Percentiles rank a stretch among this genome's conserved stretches.
phyloP scores from a whole-genome alignment of 2,888 invertebrate genomes.

The Polylopha cassiicola region DNA sequence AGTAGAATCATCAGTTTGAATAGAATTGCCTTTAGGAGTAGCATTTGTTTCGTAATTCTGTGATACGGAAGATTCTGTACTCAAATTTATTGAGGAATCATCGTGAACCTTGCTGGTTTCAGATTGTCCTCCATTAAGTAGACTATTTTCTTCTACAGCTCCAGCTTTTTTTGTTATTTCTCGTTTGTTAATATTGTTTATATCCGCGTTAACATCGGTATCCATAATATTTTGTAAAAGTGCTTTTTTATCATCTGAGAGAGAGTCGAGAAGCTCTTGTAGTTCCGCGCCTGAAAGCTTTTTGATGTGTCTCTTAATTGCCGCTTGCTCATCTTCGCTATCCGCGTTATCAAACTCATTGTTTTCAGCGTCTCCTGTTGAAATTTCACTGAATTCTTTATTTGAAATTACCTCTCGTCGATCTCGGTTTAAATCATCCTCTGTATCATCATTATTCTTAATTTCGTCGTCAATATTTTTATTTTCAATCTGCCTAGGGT shows the following conservation, averaged over 20 bases:
- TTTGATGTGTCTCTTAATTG: slow-evolving; percentile 60
- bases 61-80: slow-evolving; percentile 36
- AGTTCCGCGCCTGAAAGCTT: slow-evolving; percentile 57
- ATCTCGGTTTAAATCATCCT: slow-evolving; percentile 39
- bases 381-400: slow-evolving; percentile 14
- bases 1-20: slow-evolving; percentile 31
- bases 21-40: slow-evolving; percentile 35
- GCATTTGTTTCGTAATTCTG: slow-evolving; percentile 38
- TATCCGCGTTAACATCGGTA: slow-evolving; percentile 30
- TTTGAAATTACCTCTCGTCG: slow-evolving; percentile 37
- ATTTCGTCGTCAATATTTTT: slow-evolving; percentile 34
- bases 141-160: slow-evolving; percentile 55
- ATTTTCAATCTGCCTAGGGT: slow-evolving; percentile 38
- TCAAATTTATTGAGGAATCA: slow-evolving; percentile 36
- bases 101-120: slow-evolving; percentile 54
- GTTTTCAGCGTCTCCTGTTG: too few relatives aligned
- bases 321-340: slow-evolving; percentile 54
- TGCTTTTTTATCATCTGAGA: slow-evolving; percentile 58
- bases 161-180: slow-evolving; percentile 69
- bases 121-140: slow-evolving; percentile 49
- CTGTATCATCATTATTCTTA: slow-evolving; percentile 34
- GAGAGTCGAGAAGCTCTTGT: slow-evolving; percentile 55
- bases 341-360: slow-evolving; percentile 26
- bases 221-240: slow-evolving; percentile 61
- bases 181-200: slow-evolving; percentile 49